Base-by-base conservation (phyloP, 2,888 invertebrate species). In the Euphydryas editha region DNA sequence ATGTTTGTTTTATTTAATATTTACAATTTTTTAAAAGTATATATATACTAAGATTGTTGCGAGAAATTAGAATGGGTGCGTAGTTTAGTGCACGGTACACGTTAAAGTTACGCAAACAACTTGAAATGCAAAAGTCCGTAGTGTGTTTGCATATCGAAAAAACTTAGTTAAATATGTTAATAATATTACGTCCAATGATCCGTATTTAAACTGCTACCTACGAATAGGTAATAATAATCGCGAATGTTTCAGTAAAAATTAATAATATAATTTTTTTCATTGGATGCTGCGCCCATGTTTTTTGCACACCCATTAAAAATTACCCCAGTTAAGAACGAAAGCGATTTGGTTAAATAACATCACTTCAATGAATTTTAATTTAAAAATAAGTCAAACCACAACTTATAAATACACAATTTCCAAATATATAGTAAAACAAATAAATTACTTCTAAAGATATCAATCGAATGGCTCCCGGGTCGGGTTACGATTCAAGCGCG, bases 1-100 rank as follows among this genome's bases (percentile, higher is more conserved):
- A 75, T 70, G 72, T 65, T 73, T 66, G 72, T 72, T 72, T 72
- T 64, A 67, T 65, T 67, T 49, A n/a, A 57, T n/a, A 42, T 42
- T 7, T 62, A 55, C 30, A 2, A n/a, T 47, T 30, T 30, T 30
- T 5, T 30, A 30, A 47, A n/a, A n/a, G n/a, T 39, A 39, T 13
- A 54, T 20, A 44, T 17, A 24, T 49, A 8, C n/a, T 57, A 20
- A 18, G n/a, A n/a, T n/a, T n/a, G n/a, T 15, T 44, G 7, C 59
- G 20, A n/a, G 5, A 30, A 4, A 30, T 8, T 42, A 15, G 57
- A 18, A 46, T 46, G 17, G 10, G 8, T 46, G 46, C 46, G 6
- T 46, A 18, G 2, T 18, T 46, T 18, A 17, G n/a, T n/a, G n/a
- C n/a, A n/a, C n/a, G 10, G 10, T 18, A 18, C 18, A 17, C 8